phyloP scores from a whole-genome alignment of 1,140 invertebrate species.

The Linepithema humile region DNA sequence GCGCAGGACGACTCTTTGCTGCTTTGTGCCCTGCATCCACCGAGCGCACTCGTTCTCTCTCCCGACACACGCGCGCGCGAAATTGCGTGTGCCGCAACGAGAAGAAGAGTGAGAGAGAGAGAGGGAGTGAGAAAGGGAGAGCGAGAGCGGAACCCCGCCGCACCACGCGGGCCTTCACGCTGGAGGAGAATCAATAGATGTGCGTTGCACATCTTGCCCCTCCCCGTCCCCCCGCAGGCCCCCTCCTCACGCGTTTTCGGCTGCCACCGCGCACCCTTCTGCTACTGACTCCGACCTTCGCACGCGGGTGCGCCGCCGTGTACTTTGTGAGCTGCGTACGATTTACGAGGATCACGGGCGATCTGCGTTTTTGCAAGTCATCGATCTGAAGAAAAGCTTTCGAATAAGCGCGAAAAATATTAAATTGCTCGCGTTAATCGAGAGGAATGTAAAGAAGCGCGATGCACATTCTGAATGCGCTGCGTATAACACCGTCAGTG shows the following conservation, averaged over 20 bases:
- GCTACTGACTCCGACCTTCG: slow-evolving; percentile 65
- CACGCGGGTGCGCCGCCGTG: slow-evolving; percentile 33
- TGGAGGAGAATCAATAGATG: slow-evolving; percentile 81
- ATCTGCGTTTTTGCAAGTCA: neutral
- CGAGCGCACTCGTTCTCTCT: slow-evolving; percentile 43
- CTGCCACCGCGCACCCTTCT: slow-evolving; percentile 65
- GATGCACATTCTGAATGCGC: neutral
- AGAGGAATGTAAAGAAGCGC: neutral
- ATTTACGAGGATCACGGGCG: slow-evolving; percentile 18
- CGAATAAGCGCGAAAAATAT: neutral
- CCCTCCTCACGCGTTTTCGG: slow-evolving; percentile 61
- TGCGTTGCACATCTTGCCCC: slow-evolving; percentile 81
- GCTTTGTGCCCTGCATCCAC: slow-evolving; percentile 70
- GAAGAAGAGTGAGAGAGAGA: slow-evolving; percentile 7
- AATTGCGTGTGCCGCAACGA: slow-evolving; percentile 61
- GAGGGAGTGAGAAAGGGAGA: slow-evolving; percentile 45
- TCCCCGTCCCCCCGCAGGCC: slow-evolving; percentile 61
- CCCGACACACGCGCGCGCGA: slow-evolving; percentile 54
- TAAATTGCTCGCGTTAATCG: neutral
- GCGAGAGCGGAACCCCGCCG: slow-evolving; percentile 61
- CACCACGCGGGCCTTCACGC: slow-evolving; percentile 66
- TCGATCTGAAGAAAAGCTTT: neutral
- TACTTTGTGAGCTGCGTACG: slow-evolving; percentile 29
- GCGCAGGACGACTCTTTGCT: slow-evolving; percentile 42
- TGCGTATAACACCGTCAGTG: too few species aligned